Evolutionary conservation across 2,797 vertebrate species (phyloP).

Genomic region (Neopelma chrysocephalum): DNA sequence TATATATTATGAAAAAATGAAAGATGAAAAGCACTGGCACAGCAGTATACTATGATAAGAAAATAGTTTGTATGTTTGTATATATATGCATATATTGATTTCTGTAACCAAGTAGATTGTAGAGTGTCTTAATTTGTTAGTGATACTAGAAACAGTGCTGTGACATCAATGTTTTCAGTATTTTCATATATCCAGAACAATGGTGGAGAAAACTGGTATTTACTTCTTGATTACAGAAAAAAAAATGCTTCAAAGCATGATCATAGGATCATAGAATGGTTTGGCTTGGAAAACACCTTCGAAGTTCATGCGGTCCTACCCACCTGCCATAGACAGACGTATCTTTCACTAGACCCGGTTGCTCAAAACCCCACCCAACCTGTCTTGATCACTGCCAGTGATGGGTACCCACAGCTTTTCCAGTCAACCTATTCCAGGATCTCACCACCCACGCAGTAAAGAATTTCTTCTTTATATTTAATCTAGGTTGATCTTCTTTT

Average conservation of each 20-base stretch:
- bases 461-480: not conserved
- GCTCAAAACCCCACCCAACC: not conserved
- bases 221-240: not conserved
- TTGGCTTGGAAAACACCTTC: not conserved
- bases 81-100: not conserved
- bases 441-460: not conserved
- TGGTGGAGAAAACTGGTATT: not conserved
- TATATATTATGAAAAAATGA: not conserved
- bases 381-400: not conserved
- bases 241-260: not conserved
- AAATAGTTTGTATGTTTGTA: not conserved
- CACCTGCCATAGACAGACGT: rapidly evolving
- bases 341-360: too few relatives aligned
- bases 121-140: not conserved
- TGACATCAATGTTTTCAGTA: not conserved
- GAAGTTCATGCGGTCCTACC: not conserved
- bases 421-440: not conserved
- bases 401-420: not conserved
- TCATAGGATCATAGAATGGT: not conserved
- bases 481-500: not conserved
- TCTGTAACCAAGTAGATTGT: not conserved
- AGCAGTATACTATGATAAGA: not conserved
- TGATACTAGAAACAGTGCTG: not conserved
- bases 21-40: not conserved
- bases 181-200: not conserved